Base-by-base conservation (phyloP, 2,797 vertebrate species). In the Cossypha niveicapilla region DNA sequence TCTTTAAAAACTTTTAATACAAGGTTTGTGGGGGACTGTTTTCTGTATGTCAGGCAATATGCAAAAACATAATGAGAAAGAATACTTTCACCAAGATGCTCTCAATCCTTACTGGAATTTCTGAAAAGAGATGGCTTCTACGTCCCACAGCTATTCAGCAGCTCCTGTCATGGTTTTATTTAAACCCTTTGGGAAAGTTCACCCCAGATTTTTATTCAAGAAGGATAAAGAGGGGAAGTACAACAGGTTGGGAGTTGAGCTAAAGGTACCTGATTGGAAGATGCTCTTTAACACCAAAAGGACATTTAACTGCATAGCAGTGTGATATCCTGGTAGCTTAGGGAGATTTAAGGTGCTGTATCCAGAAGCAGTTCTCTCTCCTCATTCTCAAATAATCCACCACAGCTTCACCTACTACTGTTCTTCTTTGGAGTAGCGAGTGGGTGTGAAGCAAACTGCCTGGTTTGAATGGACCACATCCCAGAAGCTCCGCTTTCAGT, bases 141-240 rank as follows among this genome's bases (percentile, higher is more conserved):
- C 23, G 37, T 27, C 44, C 48, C 1, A 4, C 18, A 71, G 28
- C 10, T 22, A 7, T 67, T 74, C 53, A 74, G 32, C 11, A 79
- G 8, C 7, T 73, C 86, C 72, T 67, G 18, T 37, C n/a, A n/a
- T 23, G 5, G 17, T n/a, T 79, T 85, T 53, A 37, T 91, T 63
- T 71, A 74, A 76, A 34, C 1, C 19, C 13, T 8, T 21, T 0
- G 0, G 53, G 37, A 74, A 92, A 80, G 42, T 51, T 70, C 48
- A 67, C 17, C 4, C 30, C 15, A 80, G 39, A 88, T 60, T 90
- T 82, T 82, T 83, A 32, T 56, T n/a, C 58, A 78, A 82, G 34
- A 57, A 24, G 13, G 28, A 23, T 44, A 51, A 70, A 75, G 35
- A 63, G 67, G 27, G 22, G 24, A 80, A 54, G 6, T 30, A 47